phyloP scores from a whole-genome alignment of 1,140 invertebrate genomes.

The Lepidurus apus region DNA sequence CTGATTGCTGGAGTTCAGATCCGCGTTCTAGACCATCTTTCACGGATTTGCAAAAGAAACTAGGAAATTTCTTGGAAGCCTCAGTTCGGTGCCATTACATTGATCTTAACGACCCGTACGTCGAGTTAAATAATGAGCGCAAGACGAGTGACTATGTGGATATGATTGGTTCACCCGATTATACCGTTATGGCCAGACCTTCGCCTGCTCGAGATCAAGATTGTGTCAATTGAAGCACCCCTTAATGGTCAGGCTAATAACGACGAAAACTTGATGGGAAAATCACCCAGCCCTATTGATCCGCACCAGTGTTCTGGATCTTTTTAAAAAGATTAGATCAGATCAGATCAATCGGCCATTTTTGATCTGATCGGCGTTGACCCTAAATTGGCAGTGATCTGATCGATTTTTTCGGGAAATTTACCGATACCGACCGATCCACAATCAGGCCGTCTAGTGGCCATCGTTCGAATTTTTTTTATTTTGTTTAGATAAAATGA shows the following conservation, averaged over 20 bases:
- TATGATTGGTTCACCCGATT: slow-evolving; percentile 67
- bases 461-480: no score
- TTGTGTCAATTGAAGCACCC: neutral
- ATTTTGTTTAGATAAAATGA: no score
- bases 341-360: no score
- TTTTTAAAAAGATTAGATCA: no score
- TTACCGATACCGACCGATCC: no score
- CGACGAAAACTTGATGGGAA: neutral
- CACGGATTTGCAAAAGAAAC: slow-evolving; percentile 60
- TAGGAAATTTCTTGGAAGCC: slow-evolving; percentile 73
- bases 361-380: no score
- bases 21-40: slow-evolving; percentile 73
- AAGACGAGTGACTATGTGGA: slow-evolving; percentile 63
- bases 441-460: no score
- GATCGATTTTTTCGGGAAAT: no score
- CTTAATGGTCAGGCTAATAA: neutral
- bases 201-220: neutral
- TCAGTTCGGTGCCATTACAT: slow-evolving; percentile 77
- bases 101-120: slow-evolving; percentile 72
- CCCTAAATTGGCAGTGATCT: no score
- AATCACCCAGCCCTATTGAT: neutral
- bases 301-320: no score
- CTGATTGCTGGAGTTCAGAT: slow-evolving; percentile 73
- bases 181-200: slow-evolving; percentile 47
- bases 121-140: slow-evolving; percentile 57